Evolutionary conservation across 2,888 invertebrate genomes (phyloP), one percentile per base, ranked within the genome.

Genomic region (Drosophila helvetica): DNA sequence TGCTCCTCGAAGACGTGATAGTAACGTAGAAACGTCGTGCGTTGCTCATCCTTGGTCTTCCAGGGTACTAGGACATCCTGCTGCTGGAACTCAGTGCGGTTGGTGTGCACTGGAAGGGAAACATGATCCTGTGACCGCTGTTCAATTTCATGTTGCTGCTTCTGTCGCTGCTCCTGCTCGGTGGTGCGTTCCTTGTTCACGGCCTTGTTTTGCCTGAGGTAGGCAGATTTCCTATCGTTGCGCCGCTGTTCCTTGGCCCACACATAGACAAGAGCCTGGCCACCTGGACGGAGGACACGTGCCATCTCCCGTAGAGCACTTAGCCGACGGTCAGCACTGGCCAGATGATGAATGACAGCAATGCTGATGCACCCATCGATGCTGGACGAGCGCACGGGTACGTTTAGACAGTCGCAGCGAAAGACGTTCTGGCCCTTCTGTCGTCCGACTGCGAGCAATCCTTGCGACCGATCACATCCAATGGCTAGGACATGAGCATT

Each of bases 331-430:
- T 95, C 94, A 94, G 96, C 90, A 19, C 95, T 98, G 15, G 98
- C 96, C 74, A 99, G 94, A 92, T 99, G 99, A 92, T 99, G 99
- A 82, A 99, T 94, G 1, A 99, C 99, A 1, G 99, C 99, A 81
- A 99, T 97, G 91, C 98, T 98, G 46, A 99, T 95, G 62, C 95
- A 94, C 2, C 95, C 96, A 92, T 99, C 99, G 0, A 96, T 95
- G 67, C 93, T 93, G 25, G 90, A 92, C 74, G 94, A 93, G 54
- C 93, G 93, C 60, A 98, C 93, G 0, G 97, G 96, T 42, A 98
- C 22, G 57, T 79, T 74, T 19, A 98, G 93, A 77, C 97, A 95
- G 92, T 99, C 97, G 47, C 96, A 94, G 0, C 95, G 93, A 80
- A 97, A 94, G 50, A 96, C 95, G 89, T 96, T 94, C 68, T 94